Conservation (phyloP, 2,113 vertebrate species). For the Tinamus guttatus region DNA sequence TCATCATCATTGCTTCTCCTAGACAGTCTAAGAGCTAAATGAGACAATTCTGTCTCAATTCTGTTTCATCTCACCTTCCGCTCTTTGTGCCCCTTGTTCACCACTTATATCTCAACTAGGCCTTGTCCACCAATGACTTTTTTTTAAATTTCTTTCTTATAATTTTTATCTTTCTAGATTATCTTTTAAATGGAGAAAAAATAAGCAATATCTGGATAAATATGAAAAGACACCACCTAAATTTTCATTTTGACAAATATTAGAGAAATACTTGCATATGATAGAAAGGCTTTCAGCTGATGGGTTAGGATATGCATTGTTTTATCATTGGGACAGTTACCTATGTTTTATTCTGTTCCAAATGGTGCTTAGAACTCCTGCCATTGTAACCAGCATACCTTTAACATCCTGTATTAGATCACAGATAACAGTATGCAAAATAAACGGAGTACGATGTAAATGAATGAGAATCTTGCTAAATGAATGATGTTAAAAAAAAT, state of each 20-base stretch:
- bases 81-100: background rate
- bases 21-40: background rate
- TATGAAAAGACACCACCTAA: background rate
- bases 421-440: background rate
- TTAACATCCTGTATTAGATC: background rate
- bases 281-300: slow-evolving; percentile 7
- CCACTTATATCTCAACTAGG: background rate
- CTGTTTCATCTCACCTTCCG: background rate
- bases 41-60: background rate
- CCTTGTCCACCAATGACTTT: background rate
- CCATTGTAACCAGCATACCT: background rate
- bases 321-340: background rate
- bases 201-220: background rate
- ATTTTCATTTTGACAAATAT: slow-evolving; percentile 1
- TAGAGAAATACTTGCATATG: background rate
- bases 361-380: background rate
- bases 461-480: slow-evolving; percentile 12
- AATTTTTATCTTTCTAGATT: background rate
- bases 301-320: background rate
- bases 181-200: background rate
- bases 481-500: background rate
- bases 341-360: background rate
- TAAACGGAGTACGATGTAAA: background rate
- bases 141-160: background rate
- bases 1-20: background rate